These are phyloP conservation scores for Suricata suricatta DNA, from an alignment of 2,113 vertebrate species.

Conservation along the genomic window DNA sequence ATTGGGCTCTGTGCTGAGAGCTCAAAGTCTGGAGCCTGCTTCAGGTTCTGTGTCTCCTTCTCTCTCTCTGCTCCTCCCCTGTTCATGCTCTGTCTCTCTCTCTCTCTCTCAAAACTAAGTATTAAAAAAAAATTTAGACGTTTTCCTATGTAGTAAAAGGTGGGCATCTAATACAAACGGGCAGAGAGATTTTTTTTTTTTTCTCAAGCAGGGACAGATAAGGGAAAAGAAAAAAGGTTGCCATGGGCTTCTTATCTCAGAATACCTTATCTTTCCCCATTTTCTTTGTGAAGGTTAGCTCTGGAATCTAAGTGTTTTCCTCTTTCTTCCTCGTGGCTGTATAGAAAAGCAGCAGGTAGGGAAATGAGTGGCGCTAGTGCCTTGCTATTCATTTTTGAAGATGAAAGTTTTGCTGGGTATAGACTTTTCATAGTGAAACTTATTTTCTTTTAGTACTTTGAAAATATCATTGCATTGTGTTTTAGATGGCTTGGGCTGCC, in stretches of 20 bases:
- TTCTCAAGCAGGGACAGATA: background rate
- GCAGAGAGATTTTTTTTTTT: background rate
- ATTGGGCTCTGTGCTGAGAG: too few relatives aligned
- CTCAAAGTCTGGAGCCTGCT: too few relatives aligned
- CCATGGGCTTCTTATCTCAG: background rate
- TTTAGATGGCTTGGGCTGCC: background rate
- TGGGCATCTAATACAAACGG: background rate
- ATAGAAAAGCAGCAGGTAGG: background rate
- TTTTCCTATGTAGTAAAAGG: background rate
- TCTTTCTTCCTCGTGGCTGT: background rate
- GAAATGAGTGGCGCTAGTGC: background rate
- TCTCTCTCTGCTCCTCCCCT: too few relatives aligned
- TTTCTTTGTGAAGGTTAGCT: background rate
- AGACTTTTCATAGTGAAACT: background rate
- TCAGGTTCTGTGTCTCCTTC: too few relatives aligned
- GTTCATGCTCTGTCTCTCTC: too few relatives aligned
- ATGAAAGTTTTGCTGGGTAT: background rate
- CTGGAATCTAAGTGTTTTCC: background rate
- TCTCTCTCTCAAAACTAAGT: too few relatives aligned
- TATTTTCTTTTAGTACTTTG: background rate
- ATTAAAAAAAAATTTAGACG: too few relatives aligned
- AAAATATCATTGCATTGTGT: background rate
- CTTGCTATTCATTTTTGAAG: background rate
- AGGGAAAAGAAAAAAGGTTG: background rate
- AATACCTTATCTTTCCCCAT: background rate